Base-by-base conservation (phyloP, 37 sponge, comb jelly and placozoan species). In the Theonella swinhoei region DNA sequence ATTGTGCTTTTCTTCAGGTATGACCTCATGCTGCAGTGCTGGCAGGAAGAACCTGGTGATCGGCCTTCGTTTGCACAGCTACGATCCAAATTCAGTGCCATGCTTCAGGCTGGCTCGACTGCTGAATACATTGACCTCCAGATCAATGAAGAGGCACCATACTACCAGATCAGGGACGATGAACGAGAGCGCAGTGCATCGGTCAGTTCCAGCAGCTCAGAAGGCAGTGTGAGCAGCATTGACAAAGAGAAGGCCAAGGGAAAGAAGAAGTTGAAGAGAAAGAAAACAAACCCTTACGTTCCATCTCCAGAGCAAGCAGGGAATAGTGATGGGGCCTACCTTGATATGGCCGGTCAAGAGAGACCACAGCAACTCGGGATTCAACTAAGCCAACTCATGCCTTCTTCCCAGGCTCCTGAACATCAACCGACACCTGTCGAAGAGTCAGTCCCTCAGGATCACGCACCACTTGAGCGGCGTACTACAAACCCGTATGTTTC, bases 11-110 rank as follows among this genome's bases (percentile, higher is more conserved):
- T n/a, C n/a, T n/a, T n/a, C 70, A 89, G 90, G 74, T 89, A 89
- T 47, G 59, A 80, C 4, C 63, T 89, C 26, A 89, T 89, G 90
- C 72, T 88, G 36, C 69, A 74, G 38, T 89, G 90, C 63, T 89
- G 90, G 90, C 32, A 75, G 23, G 91, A 70, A 35, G 33, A 81
- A 22, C 82, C 82, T 0, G 37, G n/a, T 9, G 78, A 77, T 29
- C 47, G 87, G 43, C 91, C 80, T 8, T 33, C 74, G 40, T 89
- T 89, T 76, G 34, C 80, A 0, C 62, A 75, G n/a, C 68, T 89
- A 1, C 74, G 74, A 0, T 62, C 33, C 40, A 71, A 78, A 47
- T 89, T 89, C 54, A 43, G 68, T 42, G 40, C 68, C 30, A 54
- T 87, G 60, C 61, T 88, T 23, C 36, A 43, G 29, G 62, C 76